Evolutionary conservation across 2,888 invertebrate genomes (phyloP).

Genomic region (Pyrgus malvae): DNA sequence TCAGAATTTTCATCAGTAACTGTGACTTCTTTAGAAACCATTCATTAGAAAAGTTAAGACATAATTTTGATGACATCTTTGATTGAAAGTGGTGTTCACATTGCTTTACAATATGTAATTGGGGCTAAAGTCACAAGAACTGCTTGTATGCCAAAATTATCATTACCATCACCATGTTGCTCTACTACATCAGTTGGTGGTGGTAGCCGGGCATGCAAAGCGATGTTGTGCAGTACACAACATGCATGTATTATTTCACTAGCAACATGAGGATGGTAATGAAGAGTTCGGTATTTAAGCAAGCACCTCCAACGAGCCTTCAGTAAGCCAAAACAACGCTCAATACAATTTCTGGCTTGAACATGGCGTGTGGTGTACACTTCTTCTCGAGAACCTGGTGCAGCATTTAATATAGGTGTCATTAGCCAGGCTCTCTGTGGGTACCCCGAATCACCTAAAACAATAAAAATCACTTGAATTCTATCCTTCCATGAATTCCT

Average conservation of each 20-base stretch:
- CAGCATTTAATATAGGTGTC: constrained; percentile 37
- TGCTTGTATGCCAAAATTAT: no score
- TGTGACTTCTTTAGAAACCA: no score
- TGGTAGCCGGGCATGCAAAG: constrained; percentile 30
- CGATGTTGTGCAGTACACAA: constrained; percentile 39
- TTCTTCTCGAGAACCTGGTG: constrained; percentile 33
- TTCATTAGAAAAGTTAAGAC: no score
- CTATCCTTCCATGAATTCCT: no score
- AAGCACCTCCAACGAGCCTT: constrained; percentile 38
- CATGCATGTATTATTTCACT: constrained; percentile 36
- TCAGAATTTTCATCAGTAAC: no score
- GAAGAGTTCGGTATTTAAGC: constrained; percentile 33
- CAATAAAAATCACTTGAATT: not conserved
- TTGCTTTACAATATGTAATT: no score
- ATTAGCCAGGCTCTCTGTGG: constrained; percentile 36
- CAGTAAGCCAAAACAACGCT: constrained; percentile 35
- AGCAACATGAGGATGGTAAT: constrained; percentile 32
- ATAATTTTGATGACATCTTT: no score
- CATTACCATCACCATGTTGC: no score
- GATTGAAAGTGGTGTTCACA: no score
- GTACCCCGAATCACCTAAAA: constrained; percentile 36
- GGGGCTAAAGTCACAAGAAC: no score
- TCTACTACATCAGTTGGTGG: no score
- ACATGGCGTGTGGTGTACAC: constrained; percentile 32
- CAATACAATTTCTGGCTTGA: constrained; percentile 34